Evolutionary conservation across 2,113 vertebrate genomes (phyloP), one percentile per base, ranked within the genome.

Genomic region (Psilopsiagon aymara): DNA sequence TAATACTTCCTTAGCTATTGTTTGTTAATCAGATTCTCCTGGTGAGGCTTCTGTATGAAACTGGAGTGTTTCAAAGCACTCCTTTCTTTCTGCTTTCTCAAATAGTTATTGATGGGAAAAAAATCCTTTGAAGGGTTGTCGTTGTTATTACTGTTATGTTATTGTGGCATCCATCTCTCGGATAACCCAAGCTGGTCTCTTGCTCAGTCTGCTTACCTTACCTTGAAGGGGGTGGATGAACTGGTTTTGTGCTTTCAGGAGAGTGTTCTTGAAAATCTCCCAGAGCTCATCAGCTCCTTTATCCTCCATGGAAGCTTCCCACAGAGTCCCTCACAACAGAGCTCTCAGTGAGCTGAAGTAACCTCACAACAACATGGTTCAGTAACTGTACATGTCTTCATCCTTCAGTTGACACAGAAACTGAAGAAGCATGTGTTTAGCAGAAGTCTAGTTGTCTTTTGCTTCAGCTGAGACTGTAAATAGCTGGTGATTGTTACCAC

Each of bases 1-100:
- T 95, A 81, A 84, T 64, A 46, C 20, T 93, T 90, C 68, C 79
- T 67, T 64, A 78, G 64, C 71, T 90, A 44, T 93, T 93, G 82
- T 93, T 93, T 47, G 8, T 81, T 84, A 78, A 81, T 86, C 86
- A 92, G 28, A 77, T 83, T 93, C 71, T 87, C 29, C 21, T 60
- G 47, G 21, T 82, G 59, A 78, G 39, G 44, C 31, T 78, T 81
- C 66, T 71, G 8, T 71, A 44, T 64, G 88, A 88, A 78, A 78
- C 7, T 46, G 23, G 13, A 57, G 25, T 35, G 31, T 41, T 88
- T 71, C 62, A 88, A 88, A 81, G 21, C 7, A 1, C 20, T 44
- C 35, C 24, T 78, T 75, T 59, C 52, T 83, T 83, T 78, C 55
- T 83, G 29, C 46, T 84, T 90, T 88, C 81, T 79, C 60, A 86